phyloP scores from a whole-genome alignment of 2,113 vertebrate genomes.

The Natator depressus region DNA sequence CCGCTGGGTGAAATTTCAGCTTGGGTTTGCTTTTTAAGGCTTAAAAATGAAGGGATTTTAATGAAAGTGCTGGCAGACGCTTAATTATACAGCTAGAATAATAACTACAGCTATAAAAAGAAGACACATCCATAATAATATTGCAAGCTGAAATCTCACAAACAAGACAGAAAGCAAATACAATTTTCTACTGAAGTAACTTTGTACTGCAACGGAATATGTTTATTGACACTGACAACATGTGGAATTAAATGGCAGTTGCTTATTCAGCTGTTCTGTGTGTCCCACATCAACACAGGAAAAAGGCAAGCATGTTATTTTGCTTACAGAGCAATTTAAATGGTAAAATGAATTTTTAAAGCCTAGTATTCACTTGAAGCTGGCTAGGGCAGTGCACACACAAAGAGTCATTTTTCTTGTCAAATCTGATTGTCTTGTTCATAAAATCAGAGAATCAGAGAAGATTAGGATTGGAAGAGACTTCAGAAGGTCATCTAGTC shows the following conservation, averaged over 20 bases:
- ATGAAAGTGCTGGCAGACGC: constrained; percentile 52
- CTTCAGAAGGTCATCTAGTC: no score
- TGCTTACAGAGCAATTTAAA: constrained; percentile 22
- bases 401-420: not conserved
- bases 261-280: constrained; percentile 51
- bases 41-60: constrained; percentile 56
- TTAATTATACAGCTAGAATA: constrained; percentile 47
- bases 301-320: not conserved
- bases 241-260: constrained; percentile 45
- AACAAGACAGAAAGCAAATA: constrained; percentile 49
- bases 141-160: constrained; percentile 19
- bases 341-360: not conserved
- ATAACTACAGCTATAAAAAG: constrained; percentile 3
- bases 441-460: no score
- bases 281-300: not conserved
- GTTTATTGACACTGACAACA: constrained; percentile 48
- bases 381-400: not conserved
- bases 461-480: no score
- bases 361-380: not conserved
- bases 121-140: constrained; percentile 30
- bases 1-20: not conserved
- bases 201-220: constrained; percentile 45
- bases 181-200: constrained; percentile 51
- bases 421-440: not conserved
- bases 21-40: constrained; percentile 20